Evolutionary conservation across 2,888 invertebrate species (phyloP), one percentile per base, ranked within the genome.

Genomic region (Xestobium rufovillosum): DNA sequence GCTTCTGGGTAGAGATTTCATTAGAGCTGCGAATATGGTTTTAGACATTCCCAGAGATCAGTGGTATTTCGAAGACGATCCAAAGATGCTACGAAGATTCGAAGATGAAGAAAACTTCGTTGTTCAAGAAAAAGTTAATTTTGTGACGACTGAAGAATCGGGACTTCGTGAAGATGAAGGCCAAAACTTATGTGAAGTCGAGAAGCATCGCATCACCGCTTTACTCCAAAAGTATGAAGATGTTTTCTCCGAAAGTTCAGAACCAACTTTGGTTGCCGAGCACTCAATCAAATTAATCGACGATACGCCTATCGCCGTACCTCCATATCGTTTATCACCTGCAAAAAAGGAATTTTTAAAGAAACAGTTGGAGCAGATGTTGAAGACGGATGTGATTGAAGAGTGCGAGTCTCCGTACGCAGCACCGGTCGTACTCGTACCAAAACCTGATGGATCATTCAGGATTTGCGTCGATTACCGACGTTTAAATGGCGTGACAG

Each of bases 1-100:
- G 3, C 27, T 37, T 3, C 17, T 37, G 4, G 37, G 37, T 8
- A 13, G 26, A 2, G 37, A 37, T 32, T 37, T 37, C 10, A 37
- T 37, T 14, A 26, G 11, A 3, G 13, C 23, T 34, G 33, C 32
- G 6, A 9, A 26, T 4, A 26, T 37, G 4, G 16, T 37, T 3
- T 12, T 37, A 6, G 13, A 37, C 12, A 9, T 37, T 2, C 26
- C 32, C 9, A 14, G 12, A 12, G 11, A 8, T 4, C 8, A 25
- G 13, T 25, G 33, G 32, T 26, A n/a, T 6, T 37, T 34, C 13
- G 14, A 15, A 3, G 33, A 33, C 9, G 14, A n/a, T 12, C 11
- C 28, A n/a, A n/a, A n/a, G n/a, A n/a, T n/a, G n/a, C n/a, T n/a
- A 4, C 12, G 14, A 3, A 13, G 1, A 12, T 33, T 33, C 32